A percentile compares a stretch with the other conserved stretches of the same genome.
These are phyloP conservation scores for Menura novaehollandiae DNA, from an alignment of 2,113 vertebrate genomes.

Conservation along the genomic window DNA sequence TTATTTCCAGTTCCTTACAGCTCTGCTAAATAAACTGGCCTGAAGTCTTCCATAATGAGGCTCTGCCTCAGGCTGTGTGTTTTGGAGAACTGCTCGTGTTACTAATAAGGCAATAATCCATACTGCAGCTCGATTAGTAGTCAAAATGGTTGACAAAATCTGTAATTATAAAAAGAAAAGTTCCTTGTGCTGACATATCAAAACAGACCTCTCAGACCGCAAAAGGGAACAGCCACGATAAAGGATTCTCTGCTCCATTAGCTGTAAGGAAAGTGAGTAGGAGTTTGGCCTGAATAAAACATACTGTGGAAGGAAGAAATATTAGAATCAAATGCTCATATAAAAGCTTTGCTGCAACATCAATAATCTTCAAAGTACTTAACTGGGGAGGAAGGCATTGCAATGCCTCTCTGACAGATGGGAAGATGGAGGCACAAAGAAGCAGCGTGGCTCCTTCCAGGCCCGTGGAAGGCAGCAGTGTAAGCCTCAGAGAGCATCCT, in stretches of 20 bases:
- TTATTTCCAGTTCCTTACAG: background rate
- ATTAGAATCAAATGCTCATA: slow-evolving; percentile 53
- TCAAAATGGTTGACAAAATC: slow-evolving; percentile 43
- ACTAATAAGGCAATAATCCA: slow-evolving; percentile 46
- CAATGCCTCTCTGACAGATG: background rate
- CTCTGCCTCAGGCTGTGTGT: slow-evolving; percentile 33
- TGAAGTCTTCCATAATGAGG: background rate
- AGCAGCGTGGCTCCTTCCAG: background rate
- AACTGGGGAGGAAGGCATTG: background rate
- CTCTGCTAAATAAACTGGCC: slow-evolving; percentile 27
- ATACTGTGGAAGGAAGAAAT: slow-evolving; percentile 21
- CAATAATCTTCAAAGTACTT: slow-evolving; percentile 54
- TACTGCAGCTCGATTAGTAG: slow-evolving; percentile 33
- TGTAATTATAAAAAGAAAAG: slow-evolving; percentile 23
- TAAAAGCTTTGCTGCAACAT: slow-evolving; percentile 45
- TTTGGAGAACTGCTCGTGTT: background rate
- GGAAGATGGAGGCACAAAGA: background rate
- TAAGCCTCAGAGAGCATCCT: background rate
- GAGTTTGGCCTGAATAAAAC: slow-evolving; percentile 47
- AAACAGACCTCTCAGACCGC: background rate
- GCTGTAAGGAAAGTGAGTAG: background rate
- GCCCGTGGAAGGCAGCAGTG: background rate
- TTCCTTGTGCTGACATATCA: slow-evolving; percentile 27
- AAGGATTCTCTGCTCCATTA: background rate
- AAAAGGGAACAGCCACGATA: background rate